A percentile compares a stretch with the other conserved stretches of the same genome.
Conservation (phyloP, 2,113 vertebrate species). For the Myrmophylax atrothorax region DNA sequence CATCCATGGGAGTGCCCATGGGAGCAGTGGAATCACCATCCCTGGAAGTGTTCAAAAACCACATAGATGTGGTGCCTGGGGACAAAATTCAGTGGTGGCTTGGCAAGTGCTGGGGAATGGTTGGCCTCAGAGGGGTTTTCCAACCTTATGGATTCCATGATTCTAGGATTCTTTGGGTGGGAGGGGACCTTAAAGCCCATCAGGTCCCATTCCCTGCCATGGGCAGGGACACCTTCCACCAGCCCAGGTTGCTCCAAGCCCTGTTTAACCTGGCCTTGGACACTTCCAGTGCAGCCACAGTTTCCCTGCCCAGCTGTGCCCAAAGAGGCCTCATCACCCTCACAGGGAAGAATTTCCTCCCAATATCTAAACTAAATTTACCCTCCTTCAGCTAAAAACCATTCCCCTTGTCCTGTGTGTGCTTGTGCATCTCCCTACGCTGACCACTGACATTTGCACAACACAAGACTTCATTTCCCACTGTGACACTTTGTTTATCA, state of each 20-base stretch:
- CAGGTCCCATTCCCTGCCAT: not conserved
- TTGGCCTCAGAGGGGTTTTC: not conserved
- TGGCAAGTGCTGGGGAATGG: not conserved
- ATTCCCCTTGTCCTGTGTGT: too few species aligned
- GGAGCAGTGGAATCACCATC: not conserved
- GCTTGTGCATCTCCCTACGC: not conserved
- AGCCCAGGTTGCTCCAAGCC: not conserved
- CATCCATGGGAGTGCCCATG: not conserved
- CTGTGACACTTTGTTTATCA: not conserved
- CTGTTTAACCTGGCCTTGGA: not conserved
- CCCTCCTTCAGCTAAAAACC: not conserved
- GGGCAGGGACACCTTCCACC: not conserved
- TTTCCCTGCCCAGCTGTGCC: not conserved
- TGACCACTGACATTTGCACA: not conserved
- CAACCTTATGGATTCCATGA: not conserved
- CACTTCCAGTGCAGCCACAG: not conserved
- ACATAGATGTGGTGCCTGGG: not conserved
- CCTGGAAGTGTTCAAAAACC: not conserved
- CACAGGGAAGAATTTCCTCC: not conserved
- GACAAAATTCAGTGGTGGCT: not conserved
- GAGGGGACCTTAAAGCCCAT: not conserved
- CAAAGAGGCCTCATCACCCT: not conserved
- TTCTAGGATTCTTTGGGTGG: not conserved
- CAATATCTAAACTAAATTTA: not conserved
- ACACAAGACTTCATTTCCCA: not conserved